Base-by-base conservation (phyloP, 2,113 vertebrate species). In the Peromyscus leucopus region DNA sequence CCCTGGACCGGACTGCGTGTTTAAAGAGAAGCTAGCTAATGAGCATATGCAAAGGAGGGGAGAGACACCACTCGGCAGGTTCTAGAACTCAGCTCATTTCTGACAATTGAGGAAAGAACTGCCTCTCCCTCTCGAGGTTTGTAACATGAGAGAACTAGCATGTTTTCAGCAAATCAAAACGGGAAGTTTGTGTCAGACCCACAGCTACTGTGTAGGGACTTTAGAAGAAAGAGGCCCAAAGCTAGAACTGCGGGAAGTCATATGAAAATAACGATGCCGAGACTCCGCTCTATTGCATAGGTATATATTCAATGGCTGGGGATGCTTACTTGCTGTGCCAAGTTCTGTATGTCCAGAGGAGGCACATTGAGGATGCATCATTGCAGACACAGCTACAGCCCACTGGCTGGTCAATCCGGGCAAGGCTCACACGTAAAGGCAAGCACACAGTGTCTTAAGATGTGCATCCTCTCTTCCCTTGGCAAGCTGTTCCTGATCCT, bases 31-130 rank as follows among this genome's bases (percentile, higher is more conserved):
- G 42, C 19, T 16, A 3, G 7, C 19, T 59, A 61, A 2, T n/a
- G 15, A 1, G 3, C 1, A 1, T 0, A 1, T 15, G 12, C 9
- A 2, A 4, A 59, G 11, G 39, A 28, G 36, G 13, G 1, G 5
- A 57, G 26, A 13, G 7, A 42, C 31, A 11, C 28, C 21, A 24
- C 75, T 80, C n/a, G n/a, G 36, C 4, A 4, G 28, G 12, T 51
- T 6, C 5, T 19, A 57, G 5, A 7, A 36, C 3, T 31, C n/a
- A 85, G 39, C 26, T 15, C 19, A 59, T 42, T 63, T 19, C 15
- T 28, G n/a, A 85, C 82, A 63, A 39, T 17, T 78, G 63, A 79
- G 36, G 36, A 71, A 78, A 75, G 33, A 84, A 28, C 24, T 15
- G 76, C 72, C 13, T 39, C 69, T 24, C 69, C 28, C 21, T 19